Conservation (phyloP, 2,888 invertebrate species). For the Lissocephala sabroskyi region DNA sequence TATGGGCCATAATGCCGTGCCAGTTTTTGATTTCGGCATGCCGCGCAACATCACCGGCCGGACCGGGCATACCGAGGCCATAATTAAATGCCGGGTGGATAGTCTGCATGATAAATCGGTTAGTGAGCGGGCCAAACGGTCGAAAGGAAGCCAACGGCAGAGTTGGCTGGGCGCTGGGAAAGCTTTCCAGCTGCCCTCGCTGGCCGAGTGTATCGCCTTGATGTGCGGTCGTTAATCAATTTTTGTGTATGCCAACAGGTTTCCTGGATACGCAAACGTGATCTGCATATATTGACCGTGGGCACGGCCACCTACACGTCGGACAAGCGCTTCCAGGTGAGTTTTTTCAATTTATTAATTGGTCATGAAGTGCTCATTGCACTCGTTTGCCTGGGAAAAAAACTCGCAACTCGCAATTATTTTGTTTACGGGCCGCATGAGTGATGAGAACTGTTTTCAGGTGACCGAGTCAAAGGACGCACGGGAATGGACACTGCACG, state of each 20-base stretch:
- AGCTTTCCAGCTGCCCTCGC: not conserved
- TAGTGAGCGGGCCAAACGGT: constrained; percentile 32
- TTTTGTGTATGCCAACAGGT: constrained; percentile 47
- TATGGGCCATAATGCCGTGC: no score
- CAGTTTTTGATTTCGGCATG: constrained; percentile 88
- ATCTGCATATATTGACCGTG: constrained; percentile 69
- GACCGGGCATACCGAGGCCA: constrained; percentile 86
- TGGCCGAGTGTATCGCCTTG: constrained; percentile 17
- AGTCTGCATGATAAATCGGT: constrained; percentile 91
- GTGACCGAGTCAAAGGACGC: constrained; percentile 78
- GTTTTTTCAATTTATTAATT: constrained; percentile 66
- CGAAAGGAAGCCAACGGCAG: not conserved
- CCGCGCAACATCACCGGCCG: constrained; percentile 88
- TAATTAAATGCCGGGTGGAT: constrained; percentile 89
- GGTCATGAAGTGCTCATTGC: constrained; percentile 7
- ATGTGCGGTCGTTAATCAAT: constrained; percentile 37
- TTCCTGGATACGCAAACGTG: constrained; percentile 70
- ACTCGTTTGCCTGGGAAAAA: not conserved
- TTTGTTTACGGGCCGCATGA: no score
- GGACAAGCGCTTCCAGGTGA: constrained; percentile 68
- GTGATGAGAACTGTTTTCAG: no score
- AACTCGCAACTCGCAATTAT: no score
- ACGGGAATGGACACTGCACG: constrained; percentile 91
- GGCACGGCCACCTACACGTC: constrained; percentile 68
- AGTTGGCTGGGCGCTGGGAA: not conserved